These are phyloP conservation scores for Rana temporaria DNA, from an alignment of 2,113 vertebrate genomes.

Conservation along the genomic window DNA sequence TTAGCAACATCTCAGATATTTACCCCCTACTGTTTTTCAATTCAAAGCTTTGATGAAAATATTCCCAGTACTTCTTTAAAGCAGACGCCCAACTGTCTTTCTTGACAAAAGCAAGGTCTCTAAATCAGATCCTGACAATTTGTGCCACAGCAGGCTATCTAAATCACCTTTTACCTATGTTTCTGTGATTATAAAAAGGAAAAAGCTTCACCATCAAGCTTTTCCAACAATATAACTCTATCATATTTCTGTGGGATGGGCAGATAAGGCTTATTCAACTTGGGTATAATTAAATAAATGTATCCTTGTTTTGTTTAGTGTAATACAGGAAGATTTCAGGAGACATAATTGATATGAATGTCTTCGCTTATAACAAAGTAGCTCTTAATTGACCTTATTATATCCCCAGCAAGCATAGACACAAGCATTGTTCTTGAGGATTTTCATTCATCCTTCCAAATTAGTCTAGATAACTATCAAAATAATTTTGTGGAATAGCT, in stretches of 20 bases:
- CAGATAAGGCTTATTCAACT: slow-evolving; percentile 61
- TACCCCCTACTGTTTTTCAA: slow-evolving; percentile 87
- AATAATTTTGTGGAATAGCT: too few species aligned
- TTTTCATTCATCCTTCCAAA: too few species aligned
- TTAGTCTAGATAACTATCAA: too few species aligned
- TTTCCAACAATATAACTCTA: slow-evolving; percentile 60
- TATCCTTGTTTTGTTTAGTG: slow-evolving; percentile 46
- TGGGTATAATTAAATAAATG: slow-evolving; percentile 63
- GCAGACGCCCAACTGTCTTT: slow-evolving; percentile 83
- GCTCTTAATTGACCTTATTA: too few species aligned
- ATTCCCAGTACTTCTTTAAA: slow-evolving; percentile 85
- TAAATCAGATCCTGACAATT: slow-evolving; percentile 93
- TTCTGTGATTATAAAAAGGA: slow-evolving; percentile 82
- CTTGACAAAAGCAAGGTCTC: slow-evolving; percentile 85
- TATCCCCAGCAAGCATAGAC: too few species aligned
- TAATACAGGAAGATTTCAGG: slow-evolving; percentile 9
- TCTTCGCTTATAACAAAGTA: too few species aligned
- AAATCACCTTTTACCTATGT: slow-evolving; percentile 89
- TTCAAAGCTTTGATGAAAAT: slow-evolving; percentile 89
- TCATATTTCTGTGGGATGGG: slow-evolving; percentile 32
- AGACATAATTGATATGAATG: too few species aligned
- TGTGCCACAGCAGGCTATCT: slow-evolving; percentile 90
- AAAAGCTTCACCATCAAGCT: slow-evolving; percentile 79
- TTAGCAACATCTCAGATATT: slow-evolving; percentile 84
- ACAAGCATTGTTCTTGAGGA: too few species aligned